Base-by-base conservation (phyloP, 2,113 vertebrate species). In the Galemys pyrenaicus region DNA sequence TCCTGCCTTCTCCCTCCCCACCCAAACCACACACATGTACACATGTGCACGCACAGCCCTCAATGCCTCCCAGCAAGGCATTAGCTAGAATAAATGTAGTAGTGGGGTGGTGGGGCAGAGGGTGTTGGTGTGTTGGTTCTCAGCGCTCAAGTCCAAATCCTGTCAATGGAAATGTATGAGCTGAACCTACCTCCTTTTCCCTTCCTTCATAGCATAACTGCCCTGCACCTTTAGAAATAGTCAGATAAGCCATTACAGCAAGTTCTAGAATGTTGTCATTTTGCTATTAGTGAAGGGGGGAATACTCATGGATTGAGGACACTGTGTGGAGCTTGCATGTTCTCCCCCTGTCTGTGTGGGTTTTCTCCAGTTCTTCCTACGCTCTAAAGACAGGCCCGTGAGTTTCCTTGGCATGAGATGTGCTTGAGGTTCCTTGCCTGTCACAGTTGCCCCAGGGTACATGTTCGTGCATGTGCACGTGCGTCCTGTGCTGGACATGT, bases 141-240 rank as follows among this genome's bases (percentile, higher is more conserved):
- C 8, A 4, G 13, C 17, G 26, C 11, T 65, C 37, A 44, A 13
- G 11, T n/a, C 54, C 77, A 15, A 2, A 4, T 46, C 44, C 91
- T 10, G 3, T 35, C 28, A 4, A 0, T 28, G 46, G 70, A 62
- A 32, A 32, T 0, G 3, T 3, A 37, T 6, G 12, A 6, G 30
- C 60, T 6, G 7, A n/a, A 16, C n/a, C 67, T 60, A 10, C 39
- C 13, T 77, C 58, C 58, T 56, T 6, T 28, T 28, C 28, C 30
- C 19, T 54, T 2, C 30, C 49, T 75, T 70, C 56, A 11, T 9
- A 37, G 39, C 9, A 0, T 68, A 11, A 28, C 51, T 22, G 7
- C 46, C n/a, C 32, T 6, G 26, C 20, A 35, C 44, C 37, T 71
- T 2, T 9, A 49, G 77, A 82, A 56, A n/a, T 35, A 15, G 44